Conservation (phyloP, 2,888 invertebrate genomes). For the Heliconius sara region DNA sequence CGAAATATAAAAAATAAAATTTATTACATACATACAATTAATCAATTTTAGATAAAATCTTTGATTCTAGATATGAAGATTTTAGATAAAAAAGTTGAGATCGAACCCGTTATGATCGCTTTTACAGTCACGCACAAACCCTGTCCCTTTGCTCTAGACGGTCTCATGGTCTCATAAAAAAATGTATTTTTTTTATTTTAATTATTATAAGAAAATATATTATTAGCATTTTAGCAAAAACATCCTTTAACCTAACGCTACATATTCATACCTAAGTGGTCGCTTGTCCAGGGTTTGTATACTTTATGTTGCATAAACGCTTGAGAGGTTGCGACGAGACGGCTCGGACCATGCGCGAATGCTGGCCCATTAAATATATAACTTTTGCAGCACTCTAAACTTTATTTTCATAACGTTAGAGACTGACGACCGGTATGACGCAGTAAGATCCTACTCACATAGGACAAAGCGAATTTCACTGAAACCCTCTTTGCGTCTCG, state of each 20-base stretch:
- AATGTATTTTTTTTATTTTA: neutral
- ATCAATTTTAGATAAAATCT: too few relatives aligned
- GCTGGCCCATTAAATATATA: constrained; percentile 31
- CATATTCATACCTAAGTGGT: constrained; percentile 23
- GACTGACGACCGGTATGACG: constrained; percentile 12
- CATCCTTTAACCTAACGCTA: neutral
- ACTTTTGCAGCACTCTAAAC: constrained; percentile 31
- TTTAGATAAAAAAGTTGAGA: too few relatives aligned
- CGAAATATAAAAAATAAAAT: too few relatives aligned
- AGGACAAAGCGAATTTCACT: constrained; percentile 49
- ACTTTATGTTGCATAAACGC: constrained; percentile 42
- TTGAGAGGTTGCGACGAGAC: constrained; percentile 44
- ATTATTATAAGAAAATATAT: neutral
- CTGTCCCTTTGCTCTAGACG: too few relatives aligned
- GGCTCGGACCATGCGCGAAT: constrained; percentile 36
- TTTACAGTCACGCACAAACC: too few relatives aligned
- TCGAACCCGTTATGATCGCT: too few relatives aligned
- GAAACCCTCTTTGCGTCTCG: constrained; percentile 47
- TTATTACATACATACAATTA: too few relatives aligned
- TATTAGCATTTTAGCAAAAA: neutral
- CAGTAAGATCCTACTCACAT: constrained; percentile 47
- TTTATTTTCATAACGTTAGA: constrained; percentile 31
- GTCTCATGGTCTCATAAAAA: neutral
- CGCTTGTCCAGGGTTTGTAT: constrained; percentile 29
- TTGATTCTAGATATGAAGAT: too few relatives aligned